Percentiles rank a stretch among this genome's conserved stretches.
phyloP scores from a whole-genome alignment of 2,797 vertebrate species.

The Adrianichthys oophorus region DNA sequence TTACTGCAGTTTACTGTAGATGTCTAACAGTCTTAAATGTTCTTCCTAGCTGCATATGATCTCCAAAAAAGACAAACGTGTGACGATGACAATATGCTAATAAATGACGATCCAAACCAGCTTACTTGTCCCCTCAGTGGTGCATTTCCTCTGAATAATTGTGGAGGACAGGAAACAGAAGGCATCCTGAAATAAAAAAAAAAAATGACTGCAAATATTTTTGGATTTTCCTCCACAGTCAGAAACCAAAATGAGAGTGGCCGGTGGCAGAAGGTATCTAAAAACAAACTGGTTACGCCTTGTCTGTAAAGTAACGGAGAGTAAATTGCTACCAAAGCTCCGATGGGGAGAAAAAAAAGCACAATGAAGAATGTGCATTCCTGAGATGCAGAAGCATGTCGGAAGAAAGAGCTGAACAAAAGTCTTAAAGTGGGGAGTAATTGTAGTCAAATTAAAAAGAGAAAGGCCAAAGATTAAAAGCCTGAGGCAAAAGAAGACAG shows the following conservation, averaged over 20 bases:
- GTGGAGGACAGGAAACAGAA: constrained; percentile 21
- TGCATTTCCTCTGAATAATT: constrained; percentile 11
- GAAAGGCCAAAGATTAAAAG: constrained; percentile 11
- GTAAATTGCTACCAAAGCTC: constrained; percentile 25
- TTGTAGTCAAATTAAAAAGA: constrained; percentile 9
- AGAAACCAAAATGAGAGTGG: constrained; percentile 61
- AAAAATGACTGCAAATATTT: constrained; percentile 39
- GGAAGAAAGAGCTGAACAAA: constrained; percentile 1
- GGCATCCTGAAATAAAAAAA: constrained; percentile 20
- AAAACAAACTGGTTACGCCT: constrained; percentile 46
- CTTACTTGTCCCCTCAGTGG: constrained; percentile 2
- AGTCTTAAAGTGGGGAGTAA: constrained; percentile 5
- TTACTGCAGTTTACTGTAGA: too few relatives aligned
- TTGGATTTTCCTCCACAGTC: constrained; percentile 23
- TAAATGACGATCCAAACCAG: too few relatives aligned
- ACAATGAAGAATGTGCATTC: constrained; percentile 4
- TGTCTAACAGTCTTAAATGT: too few relatives aligned
- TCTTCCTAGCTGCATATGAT: too few relatives aligned
- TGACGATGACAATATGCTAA: too few relatives aligned
- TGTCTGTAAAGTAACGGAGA: constrained; percentile 22
- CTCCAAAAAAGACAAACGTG: too few relatives aligned
- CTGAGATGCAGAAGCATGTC: constrained; percentile 13
- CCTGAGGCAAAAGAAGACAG: constrained; percentile 4
- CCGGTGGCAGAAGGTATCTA: constrained; percentile 21
- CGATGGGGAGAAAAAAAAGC: constrained; percentile 12